phyloP scores from a whole-genome alignment of 2,888 invertebrate species.

The Ypsolopha sequella region DNA sequence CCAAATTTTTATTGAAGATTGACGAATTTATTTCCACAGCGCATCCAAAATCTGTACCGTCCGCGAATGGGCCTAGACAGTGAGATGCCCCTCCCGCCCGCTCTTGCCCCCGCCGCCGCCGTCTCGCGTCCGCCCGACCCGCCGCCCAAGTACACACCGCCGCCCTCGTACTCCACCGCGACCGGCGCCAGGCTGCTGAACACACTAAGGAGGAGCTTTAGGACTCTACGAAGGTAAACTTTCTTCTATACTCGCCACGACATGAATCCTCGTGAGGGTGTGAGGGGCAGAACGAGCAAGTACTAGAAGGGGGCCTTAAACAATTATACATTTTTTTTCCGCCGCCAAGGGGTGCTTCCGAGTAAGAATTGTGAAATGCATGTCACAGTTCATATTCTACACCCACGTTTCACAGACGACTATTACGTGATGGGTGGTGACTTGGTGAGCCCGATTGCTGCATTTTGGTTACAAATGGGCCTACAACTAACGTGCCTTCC shows the following conservation, averaged over 20 bases:
- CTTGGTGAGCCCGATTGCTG: too few relatives aligned
- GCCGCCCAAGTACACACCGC: constrained; percentile 94
- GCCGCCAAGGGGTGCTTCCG: too few relatives aligned
- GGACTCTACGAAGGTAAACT: constrained; percentile 69
- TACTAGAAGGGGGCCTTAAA: neutral
- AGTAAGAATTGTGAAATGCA: too few relatives aligned
- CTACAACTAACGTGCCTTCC: too few relatives aligned
- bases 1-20: too few relatives aligned
- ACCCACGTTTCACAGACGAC: too few relatives aligned
- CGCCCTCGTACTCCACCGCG: constrained; percentile 92
- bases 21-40: constrained; percentile 54
- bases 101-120: constrained; percentile 23
- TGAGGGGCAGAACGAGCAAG: too few relatives aligned
- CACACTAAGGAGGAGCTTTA: constrained; percentile 83
- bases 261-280: too few relatives aligned
- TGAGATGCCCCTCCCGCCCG: constrained; percentile 28
- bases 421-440: too few relatives aligned
- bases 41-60: constrained; percentile 86
- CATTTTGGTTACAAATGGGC: too few relatives aligned
- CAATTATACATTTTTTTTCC: neutral
- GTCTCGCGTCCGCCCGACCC: constrained; percentile 70
- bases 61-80: constrained; percentile 70
- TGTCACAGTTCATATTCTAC: too few relatives aligned
- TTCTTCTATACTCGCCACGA: too few relatives aligned
- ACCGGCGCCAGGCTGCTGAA: constrained; percentile 87